Conservation (phyloP, 2,797 vertebrate species). For the Phataginus tetradactyla region DNA sequence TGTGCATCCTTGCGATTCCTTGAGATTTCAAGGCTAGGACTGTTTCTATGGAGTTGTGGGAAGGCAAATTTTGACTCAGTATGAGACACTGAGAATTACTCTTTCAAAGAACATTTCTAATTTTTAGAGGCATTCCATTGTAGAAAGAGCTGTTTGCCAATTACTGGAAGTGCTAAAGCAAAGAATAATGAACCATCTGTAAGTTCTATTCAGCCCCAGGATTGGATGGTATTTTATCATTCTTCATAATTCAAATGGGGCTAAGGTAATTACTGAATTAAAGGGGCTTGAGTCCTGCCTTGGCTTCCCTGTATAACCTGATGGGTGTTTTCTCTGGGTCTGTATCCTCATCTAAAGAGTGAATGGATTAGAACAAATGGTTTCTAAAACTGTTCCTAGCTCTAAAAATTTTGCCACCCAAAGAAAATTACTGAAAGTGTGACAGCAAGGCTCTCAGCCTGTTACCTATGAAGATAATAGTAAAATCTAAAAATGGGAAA, state of each 20-base stretch:
- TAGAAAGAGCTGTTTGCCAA: constrained; percentile 52
- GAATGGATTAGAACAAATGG: neutral
- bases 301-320: neutral
- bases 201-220: constrained; percentile 1
- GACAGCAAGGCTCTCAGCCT: neutral
- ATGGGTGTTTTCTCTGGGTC: neutral
- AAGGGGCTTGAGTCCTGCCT: neutral
- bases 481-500: constrained; percentile 37
- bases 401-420: neutral
- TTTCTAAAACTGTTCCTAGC: neutral
- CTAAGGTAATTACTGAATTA: neutral
- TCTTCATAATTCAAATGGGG: neutral
- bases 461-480: neutral
- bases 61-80: constrained; percentile 16
- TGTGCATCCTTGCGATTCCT: neutral
- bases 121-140: constrained; percentile 34
- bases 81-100: constrained; percentile 43
- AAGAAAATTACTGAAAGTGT: neutral
- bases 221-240: neutral
- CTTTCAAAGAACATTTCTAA: constrained; percentile 54
- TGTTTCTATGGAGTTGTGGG: neutral
- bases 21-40: neutral
- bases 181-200: constrained; percentile 48
- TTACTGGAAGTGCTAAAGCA: constrained; percentile 49
- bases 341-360: neutral